phyloP scores from a whole-genome alignment of 1,140 invertebrate genomes.

The Paralvinella palmiformis region DNA sequence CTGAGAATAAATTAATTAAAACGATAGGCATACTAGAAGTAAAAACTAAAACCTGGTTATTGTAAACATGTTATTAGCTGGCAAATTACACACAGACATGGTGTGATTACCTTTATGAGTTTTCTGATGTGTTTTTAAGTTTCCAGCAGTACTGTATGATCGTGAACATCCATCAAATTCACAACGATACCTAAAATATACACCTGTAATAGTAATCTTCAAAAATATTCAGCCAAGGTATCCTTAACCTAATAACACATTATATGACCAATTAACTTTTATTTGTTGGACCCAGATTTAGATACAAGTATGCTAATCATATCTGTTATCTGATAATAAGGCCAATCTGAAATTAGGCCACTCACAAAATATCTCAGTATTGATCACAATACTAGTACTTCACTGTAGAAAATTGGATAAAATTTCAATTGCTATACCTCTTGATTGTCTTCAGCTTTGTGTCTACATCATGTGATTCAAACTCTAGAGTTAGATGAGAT shows the following conservation, averaged over 20 bases:
- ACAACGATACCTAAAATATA: constrained; percentile 55
- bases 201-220: constrained; percentile 1
- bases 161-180: constrained; percentile 82
- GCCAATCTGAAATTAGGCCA: neutral
- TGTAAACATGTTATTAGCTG: neutral
- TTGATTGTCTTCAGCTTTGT: constrained; percentile 60
- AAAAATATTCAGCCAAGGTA: neutral
- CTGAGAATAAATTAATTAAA: neutral
- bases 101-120: constrained; percentile 77
- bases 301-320: neutral
- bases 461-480: constrained; percentile 60
- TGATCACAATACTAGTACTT: neutral
- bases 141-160: constrained; percentile 89
- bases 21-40: neutral
- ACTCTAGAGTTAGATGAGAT: constrained; percentile 62
- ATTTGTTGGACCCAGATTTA: neutral
- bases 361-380: neutral
- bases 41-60: neutral
- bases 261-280: constrained; percentile 2
- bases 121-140: constrained; percentile 90
- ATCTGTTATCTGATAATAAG: neutral
- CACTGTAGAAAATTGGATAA: neutral
- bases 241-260: neutral
- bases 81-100: constrained; percentile 12
- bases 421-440: constrained; percentile 25